Percentiles rank a stretch among this genome's conserved stretches.
Conservation (phyloP, 2,113 vertebrate genomes). For the Phodopus roborovskii region DNA sequence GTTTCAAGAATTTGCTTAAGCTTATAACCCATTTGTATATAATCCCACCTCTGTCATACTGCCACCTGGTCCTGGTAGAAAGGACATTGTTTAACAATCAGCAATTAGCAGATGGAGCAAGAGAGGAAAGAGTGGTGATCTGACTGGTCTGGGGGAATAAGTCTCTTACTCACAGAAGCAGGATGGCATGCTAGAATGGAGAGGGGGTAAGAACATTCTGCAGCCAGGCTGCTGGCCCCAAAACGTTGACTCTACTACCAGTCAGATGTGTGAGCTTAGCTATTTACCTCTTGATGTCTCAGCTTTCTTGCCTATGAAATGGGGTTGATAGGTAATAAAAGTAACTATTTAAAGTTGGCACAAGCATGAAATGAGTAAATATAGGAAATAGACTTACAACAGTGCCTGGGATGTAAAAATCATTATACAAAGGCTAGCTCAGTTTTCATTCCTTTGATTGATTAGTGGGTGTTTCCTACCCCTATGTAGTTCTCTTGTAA, state of each 20-base stretch:
- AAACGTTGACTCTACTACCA: background rate
- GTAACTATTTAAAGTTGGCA: background rate
- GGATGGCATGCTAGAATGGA: background rate
- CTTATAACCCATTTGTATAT: conserved; percentile 1
- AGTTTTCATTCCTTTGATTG: conserved; percentile 50
- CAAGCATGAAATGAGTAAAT: conserved; percentile 2
- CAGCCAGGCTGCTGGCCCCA: background rate
- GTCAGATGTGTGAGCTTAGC: background rate
- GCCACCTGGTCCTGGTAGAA: background rate
- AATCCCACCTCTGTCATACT: background rate
- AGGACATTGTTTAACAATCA: background rate
- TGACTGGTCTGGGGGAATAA: background rate
- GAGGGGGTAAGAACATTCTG: background rate
- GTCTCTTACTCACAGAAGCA: conserved; percentile 2
- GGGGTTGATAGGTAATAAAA: background rate
- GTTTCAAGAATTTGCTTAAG: conserved; percentile 37
- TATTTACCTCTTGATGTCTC: background rate
- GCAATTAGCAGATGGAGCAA: background rate
- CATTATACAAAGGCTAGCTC: background rate
- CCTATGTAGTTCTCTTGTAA: conserved; percentile 20
- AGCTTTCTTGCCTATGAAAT: conserved; percentile 36
- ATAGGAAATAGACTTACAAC: background rate
- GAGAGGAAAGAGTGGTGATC: background rate
- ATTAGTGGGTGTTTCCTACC: background rate
- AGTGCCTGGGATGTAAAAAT: background rate